Evolutionary conservation across 2,113 vertebrate species (phyloP).

Genomic region (Cochlearius cochlearius): DNA sequence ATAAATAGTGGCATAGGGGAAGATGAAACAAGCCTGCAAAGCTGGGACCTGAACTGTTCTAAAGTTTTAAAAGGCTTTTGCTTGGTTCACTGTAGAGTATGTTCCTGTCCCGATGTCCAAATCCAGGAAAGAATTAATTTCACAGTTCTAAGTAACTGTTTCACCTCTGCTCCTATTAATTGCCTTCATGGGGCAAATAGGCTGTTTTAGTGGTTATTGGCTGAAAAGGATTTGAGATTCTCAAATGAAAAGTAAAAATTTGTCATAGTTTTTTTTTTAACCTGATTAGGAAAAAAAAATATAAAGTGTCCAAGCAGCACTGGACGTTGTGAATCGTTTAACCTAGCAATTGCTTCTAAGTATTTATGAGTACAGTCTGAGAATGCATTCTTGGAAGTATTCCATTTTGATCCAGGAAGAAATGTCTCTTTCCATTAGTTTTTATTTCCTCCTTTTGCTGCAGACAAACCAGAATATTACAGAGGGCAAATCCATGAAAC

Average conservation of each 20-base stretch:
- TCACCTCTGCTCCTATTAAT: not conserved
- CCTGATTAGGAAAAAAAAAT: not conserved
- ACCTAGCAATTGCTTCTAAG: not conserved
- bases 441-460: not conserved
- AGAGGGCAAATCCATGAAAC: not conserved
- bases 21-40: not conserved
- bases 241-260: not conserved
- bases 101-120: not conserved
- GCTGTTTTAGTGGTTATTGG: not conserved
- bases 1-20: not conserved
- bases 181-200: not conserved
- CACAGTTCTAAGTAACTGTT: not conserved
- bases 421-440: constrained; percentile 19
- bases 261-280: not conserved
- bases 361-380: not conserved
- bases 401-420: not conserved
- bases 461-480: not conserved
- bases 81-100: not conserved
- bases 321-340: not conserved
- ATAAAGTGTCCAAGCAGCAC: not conserved
- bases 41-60: not conserved
- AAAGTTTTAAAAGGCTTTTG: not conserved
- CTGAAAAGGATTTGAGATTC: not conserved
- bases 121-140: not conserved
- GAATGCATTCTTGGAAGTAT: not conserved